These are phyloP conservation scores for Andrena bicolor DNA, from an alignment of 2,888 invertebrate species.

Conservation along the genomic window DNA sequence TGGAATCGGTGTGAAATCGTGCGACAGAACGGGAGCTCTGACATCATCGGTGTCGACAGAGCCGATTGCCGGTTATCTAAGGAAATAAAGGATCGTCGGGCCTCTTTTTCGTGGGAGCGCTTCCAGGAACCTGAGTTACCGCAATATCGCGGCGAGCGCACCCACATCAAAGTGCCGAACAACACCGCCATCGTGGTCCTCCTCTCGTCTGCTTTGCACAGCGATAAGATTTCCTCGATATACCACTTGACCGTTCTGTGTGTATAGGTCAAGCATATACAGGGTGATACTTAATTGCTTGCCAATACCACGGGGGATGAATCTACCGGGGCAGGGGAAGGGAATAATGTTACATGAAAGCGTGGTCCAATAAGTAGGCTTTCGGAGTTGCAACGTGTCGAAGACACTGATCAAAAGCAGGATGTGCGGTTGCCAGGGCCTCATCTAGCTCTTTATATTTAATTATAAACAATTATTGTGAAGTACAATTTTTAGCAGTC, in stretches of 20 bases:
- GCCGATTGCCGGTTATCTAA: conserved; percentile 62
- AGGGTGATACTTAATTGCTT: conserved; percentile 12
- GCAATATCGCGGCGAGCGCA: conserved; percentile 68
- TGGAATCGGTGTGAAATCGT: conserved; percentile 15
- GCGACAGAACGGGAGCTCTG: conserved; percentile 60
- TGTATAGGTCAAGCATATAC: conserved; percentile 35
- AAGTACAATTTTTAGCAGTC: too few relatives aligned
- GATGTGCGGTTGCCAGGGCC: too few relatives aligned
- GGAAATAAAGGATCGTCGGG: conserved; percentile 72
- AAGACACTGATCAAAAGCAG: too few relatives aligned
- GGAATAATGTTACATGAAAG: not conserved
- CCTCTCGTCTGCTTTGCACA: conserved; percentile 71
- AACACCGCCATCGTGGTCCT: conserved; percentile 52
- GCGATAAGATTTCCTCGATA: conserved; percentile 75
- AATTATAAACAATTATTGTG: too few relatives aligned
- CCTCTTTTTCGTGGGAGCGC: conserved; percentile 59
- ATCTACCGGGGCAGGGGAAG: not conserved
- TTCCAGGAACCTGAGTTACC: conserved; percentile 72
- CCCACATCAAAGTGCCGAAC: conserved; percentile 72
- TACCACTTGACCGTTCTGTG: conserved; percentile 53
- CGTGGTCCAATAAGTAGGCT: too few relatives aligned
- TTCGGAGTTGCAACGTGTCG: too few relatives aligned
- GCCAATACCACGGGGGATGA: not conserved
- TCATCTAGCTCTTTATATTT: too few relatives aligned
- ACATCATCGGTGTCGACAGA: conserved; percentile 59